phyloP scores from a whole-genome alignment of 2,797 vertebrate species.

The Brachyalestes nurse region DNA sequence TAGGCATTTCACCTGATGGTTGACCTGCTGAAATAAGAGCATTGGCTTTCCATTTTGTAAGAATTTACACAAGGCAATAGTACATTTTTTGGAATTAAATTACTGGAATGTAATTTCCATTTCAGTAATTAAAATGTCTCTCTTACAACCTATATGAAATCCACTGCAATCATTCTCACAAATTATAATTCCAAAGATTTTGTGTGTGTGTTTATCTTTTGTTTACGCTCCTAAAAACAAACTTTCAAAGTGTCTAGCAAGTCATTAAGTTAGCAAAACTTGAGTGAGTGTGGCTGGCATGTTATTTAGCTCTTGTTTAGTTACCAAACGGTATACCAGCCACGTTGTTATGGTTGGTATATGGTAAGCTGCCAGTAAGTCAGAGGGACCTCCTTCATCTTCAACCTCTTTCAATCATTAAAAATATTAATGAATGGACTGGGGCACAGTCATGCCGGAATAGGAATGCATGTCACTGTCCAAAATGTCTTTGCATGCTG shows the following conservation, averaged over 20 bases:
- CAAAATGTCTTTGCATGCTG: background rate
- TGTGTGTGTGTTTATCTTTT: too few species aligned
- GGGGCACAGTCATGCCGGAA: too few species aligned
- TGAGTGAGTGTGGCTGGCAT: background rate
- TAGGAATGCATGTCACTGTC: too few species aligned
- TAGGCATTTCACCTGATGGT: too few species aligned
- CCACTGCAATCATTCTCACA: background rate
- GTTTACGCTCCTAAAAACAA: too few species aligned
- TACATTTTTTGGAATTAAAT: too few species aligned
- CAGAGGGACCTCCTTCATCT: background rate
- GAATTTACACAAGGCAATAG: background rate
- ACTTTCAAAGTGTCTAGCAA: background rate
- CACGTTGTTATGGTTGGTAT: background rate
- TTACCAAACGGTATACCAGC: background rate
- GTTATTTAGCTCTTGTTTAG: background rate
- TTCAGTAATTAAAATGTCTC: too few species aligned
- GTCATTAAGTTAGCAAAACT: background rate
- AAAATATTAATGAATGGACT: too few species aligned
- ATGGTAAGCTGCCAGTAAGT: background rate
- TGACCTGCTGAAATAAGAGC: background rate
- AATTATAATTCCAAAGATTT: background rate
- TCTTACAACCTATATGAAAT: background rate
- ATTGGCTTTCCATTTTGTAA: too few species aligned
- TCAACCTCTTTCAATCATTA: background rate
- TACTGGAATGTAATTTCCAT: too few species aligned